Base-by-base conservation (phyloP, 2,888 invertebrate species). In the Tribolium freemani region DNA sequence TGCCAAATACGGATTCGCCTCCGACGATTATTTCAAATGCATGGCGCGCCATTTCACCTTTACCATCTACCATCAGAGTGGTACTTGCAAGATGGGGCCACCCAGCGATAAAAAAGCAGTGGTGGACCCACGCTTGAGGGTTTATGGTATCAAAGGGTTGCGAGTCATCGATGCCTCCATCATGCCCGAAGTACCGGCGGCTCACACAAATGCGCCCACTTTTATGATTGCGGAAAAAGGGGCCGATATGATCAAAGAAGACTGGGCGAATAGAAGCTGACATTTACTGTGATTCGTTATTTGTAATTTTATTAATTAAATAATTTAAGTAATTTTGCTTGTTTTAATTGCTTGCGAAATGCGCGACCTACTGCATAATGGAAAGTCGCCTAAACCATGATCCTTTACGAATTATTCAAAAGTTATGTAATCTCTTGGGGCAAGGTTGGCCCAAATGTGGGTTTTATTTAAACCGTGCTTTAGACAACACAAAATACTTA, bases 211-310 rank as follows among this genome's bases (percentile, higher is more conserved):
- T 79, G 92, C 93, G 0, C 93, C 94, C 0, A 89, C 89, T 0
- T 93, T 90, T 74, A 94, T 95, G 94, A 93, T 95, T 78, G 94
- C 93, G 1, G 95, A 95, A 84, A 94, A 94, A 83, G 93, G 90
- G 4, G 88, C 92, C 0, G 93, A 93, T 81, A 88, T 93, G 87
- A 92, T 93, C 51, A 92, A 92, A 84, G 83, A 90, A 80, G 87
- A 87, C 74, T 88, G 88, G 87, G 83, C 83, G 38, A 77, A 53
- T 57, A 67, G 13, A 44, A 13, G 50, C 61, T 67, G 16, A 71
- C 10, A 45, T 50, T 53, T 31, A 10, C 56, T 66, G 66, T 66
- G 66, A 66, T 56, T 66, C 26, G 8, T 63, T 30, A 26, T 30
- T 58, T 20, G 10, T 26, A 48, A 58, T 44, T 16, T 4, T 20